Base-by-base conservation (phyloP, 2,888 invertebrate genomes). In the Bellardia bayeri region DNA sequence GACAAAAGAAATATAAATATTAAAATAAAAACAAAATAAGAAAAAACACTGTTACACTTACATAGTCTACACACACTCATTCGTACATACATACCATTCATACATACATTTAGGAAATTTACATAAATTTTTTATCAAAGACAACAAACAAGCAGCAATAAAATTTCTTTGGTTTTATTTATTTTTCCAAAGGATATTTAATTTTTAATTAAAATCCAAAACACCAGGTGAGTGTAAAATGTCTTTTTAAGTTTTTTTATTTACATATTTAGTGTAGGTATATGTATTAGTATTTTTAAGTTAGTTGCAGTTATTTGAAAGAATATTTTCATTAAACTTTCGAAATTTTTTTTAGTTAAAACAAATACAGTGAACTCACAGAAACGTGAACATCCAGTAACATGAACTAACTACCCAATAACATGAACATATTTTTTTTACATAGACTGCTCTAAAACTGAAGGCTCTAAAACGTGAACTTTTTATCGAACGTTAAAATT, bases 191-290 rank as follows among this genome's bases (percentile, higher is more conserved):
- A 71, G 71, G 63, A 80, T 80, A 80, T 54, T 72, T n/a, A 64
- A 45, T 33, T 56, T 81, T 80, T 51, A 54, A 71, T 80, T 80
- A 63, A 71, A 72, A 61, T n/a, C 13, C 30, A 56, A n/a, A 54
- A 64, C 71, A 63, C 30, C 63, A 81, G 81, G 72, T 81, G 54
- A 81, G 81, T 80, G 51, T 14, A 37, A 79, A 40, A 74, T 16
- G n/a, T 30, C 11, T 11, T 40, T 23, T 14, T 37, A 23, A 1
- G 0, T 63, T 64, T 66, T 23, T 23, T 13, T 45, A 42, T 45
- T 66, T 42, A 66, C 6, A 45, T 66, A 64, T 4, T 3, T 4
- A 3, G 1, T 37, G 5, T 6, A 6, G 11, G 23, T 58, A 30
- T 58, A 30, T 5, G 8, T 40, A 16, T 64, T n/a, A 9, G 8